Base-by-base conservation (phyloP, 2,113 vertebrate genomes). In the Hippoglossus stenolepis region DNA sequence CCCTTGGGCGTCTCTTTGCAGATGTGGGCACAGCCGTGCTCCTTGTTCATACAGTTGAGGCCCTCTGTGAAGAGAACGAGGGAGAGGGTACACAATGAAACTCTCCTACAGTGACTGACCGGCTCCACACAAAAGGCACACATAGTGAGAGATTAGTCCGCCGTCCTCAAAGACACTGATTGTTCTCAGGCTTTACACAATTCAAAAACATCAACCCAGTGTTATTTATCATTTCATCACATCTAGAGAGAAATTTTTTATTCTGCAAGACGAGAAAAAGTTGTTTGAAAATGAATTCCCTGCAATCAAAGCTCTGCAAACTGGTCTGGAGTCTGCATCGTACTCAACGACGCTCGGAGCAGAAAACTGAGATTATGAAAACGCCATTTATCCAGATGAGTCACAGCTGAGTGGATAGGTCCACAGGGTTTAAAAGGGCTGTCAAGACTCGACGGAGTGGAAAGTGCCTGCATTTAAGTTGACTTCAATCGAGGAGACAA, bases 21-120 rank as follows among this genome's bases (percentile, higher is more conserved):
- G 95, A 99, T 97, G 94, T 98, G 97, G 73, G 95, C 95, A 81
- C 98, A 99, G 89, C 98, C 96, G 0, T 99, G 98, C 57, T 98
- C 96, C 93, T 97, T 98, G 90, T 99, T 99, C 98, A 99, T 99
- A 90, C 98, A 99, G 95, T 95, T 99, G 94, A 98, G 94, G 75
- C 97, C 97, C 95, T 98, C 98, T 99, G 96, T 75, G 94, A 51
- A 89, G 62, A 79, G 80, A 91, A 77, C 87, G 77, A 82, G 60
- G 78, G 85, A 85, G 72, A 90, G 87, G 85, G 84, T 70, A 89
- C 87, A 93, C 91, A 91, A 91, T 91, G 87, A 90, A 89, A 83
- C 86, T 90, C 85, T 89, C 86, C 91, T 90, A 90, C 92, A 90
- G 91, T 90, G 89, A 85, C 84, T 79, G 88, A 86, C 81, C 75